phyloP scores from a whole-genome alignment of 2,888 invertebrate species.

The Fragum whitleyi region DNA sequence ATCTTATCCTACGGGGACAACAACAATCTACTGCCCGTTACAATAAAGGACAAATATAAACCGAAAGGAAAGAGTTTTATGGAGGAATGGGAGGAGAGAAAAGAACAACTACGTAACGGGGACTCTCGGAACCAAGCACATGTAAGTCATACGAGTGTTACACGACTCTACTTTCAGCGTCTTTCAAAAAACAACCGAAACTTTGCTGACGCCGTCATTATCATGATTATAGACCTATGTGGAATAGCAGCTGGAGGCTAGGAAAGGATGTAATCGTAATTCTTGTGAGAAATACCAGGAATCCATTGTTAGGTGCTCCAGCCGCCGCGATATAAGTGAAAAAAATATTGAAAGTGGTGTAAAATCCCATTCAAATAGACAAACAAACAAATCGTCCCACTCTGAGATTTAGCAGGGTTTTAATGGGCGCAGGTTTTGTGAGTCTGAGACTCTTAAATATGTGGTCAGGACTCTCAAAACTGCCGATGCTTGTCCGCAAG shows the following conservation, averaged over 20 bases:
- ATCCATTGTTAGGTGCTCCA: no score
- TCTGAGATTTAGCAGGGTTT: not conserved
- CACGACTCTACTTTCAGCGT: not conserved
- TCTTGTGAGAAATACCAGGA: no score
- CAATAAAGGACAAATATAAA: not conserved
- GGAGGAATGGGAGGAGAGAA: slow-evolving; percentile 16
- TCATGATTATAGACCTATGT: no score
- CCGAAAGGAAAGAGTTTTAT: slow-evolving; percentile 2
- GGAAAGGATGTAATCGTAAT: no score
- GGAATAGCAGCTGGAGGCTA: no score
- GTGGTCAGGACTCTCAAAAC: no score
- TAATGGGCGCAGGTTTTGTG: not conserved
- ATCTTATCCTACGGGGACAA: not conserved
- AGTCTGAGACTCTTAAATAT: not conserved
- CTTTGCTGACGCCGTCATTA: no score
- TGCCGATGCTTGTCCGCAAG: not conserved
- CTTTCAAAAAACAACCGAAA: not conserved
- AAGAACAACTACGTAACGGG: not conserved
- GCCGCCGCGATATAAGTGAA: no score
- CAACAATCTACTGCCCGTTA: not conserved
- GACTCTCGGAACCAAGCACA: not conserved
- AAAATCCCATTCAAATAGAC: no score
- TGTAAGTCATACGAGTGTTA: not conserved
- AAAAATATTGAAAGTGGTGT: no score
- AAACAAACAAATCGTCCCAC: no score